phyloP scores from a whole-genome alignment of 2,888 invertebrate genomes.

The Ypsolopha scabrella region DNA sequence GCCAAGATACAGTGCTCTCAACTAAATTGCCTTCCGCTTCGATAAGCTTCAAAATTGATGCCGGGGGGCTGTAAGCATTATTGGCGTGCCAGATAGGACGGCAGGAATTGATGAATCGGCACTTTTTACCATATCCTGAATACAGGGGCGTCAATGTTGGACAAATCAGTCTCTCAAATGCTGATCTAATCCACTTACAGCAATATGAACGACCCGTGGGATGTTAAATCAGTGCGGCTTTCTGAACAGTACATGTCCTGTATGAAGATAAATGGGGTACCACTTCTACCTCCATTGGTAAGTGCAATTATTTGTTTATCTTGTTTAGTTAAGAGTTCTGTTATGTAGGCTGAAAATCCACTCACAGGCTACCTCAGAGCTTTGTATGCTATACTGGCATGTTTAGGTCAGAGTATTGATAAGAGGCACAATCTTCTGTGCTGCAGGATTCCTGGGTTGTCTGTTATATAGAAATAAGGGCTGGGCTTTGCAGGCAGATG shows the following conservation, averaged over 20 bases:
- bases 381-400: too few relatives aligned
- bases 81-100: neutral
- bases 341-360: too few relatives aligned
- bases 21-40: constrained; percentile 27
- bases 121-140: neutral
- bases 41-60: constrained; percentile 21
- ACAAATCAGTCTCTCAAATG: neutral
- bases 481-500: too few relatives aligned
- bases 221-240: constrained; percentile 53
- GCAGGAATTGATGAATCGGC: constrained; percentile 13
- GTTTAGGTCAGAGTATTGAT: too few relatives aligned
- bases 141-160: too few relatives aligned
- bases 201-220: constrained; percentile 62
- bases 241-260: constrained; percentile 72
- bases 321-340: too few relatives aligned
- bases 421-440: too few relatives aligned
- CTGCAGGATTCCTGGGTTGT: too few relatives aligned
- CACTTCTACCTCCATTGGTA: constrained; percentile 83
- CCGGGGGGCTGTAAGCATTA: neutral
- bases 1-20: constrained; percentile 26
- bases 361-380: too few relatives aligned
- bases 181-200: constrained; percentile 4
- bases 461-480: too few relatives aligned
- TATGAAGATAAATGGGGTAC: constrained; percentile 79
- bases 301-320: constrained; percentile 26